These are phyloP conservation scores for Spodoptera littoralis DNA, from an alignment of 2,888 invertebrate species.

Conservation along the genomic window DNA sequence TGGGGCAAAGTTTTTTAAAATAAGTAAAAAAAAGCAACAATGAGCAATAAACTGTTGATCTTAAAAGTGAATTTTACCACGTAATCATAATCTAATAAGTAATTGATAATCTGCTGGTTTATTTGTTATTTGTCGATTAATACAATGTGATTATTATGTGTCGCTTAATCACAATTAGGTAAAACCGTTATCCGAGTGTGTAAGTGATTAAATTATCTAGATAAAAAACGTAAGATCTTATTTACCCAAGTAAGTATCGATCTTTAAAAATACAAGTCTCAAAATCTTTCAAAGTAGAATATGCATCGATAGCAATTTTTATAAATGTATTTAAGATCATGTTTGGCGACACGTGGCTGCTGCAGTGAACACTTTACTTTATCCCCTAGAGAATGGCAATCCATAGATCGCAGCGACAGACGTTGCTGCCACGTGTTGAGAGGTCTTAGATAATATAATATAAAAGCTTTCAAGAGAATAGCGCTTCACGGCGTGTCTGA, in stretches of 20 bases:
- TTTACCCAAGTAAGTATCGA: neutral
- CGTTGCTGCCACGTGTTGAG: slow-evolving; percentile 84
- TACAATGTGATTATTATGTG: too few species aligned
- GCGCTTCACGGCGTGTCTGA: slow-evolving; percentile 84
- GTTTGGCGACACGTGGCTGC: slow-evolving; percentile 62
- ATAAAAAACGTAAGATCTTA: neutral
- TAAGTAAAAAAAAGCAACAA: too few species aligned
- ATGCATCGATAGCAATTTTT: slow-evolving; percentile 64
- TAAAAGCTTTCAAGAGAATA: slow-evolving; percentile 88
- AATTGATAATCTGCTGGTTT: too few species aligned
- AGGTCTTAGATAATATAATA: slow-evolving; percentile 88
- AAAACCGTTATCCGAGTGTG: too few species aligned
- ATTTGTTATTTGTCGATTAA: too few species aligned
- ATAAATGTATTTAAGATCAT: slow-evolving; percentile 67
- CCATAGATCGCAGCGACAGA: slow-evolving; percentile 84
- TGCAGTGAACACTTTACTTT: slow-evolving; percentile 65
- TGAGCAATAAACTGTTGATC: too few species aligned
- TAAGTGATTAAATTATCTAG: too few species aligned
- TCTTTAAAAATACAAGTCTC: slow-evolving; percentile 19
- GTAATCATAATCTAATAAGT: too few species aligned
- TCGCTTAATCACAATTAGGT: too few species aligned
- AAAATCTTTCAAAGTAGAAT: slow-evolving; percentile 50
- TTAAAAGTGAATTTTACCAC: too few species aligned
- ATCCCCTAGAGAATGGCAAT: slow-evolving; percentile 82
- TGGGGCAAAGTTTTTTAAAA: too few species aligned